phyloP scores from a whole-genome alignment of 2,888 invertebrate genomes.

The Parochlus steinenii region DNA sequence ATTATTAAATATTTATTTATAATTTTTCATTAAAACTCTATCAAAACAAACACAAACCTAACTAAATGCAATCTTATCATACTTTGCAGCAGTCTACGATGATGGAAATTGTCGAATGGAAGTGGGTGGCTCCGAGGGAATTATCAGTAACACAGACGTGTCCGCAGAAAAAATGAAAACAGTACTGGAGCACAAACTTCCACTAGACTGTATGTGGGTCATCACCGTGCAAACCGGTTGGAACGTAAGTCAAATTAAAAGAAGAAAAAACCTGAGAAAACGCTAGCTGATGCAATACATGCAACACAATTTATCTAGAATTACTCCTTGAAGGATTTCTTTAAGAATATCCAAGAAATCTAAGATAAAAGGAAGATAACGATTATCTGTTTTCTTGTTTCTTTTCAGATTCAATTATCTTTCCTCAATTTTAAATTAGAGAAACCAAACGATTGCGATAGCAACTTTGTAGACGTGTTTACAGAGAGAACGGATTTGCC shows the following conservation, averaged over 20 bases:
- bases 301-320: slow-evolving; percentile 1
- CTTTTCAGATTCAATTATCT: slow-evolving; percentile 45
- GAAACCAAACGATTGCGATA: slow-evolving; percentile 61
- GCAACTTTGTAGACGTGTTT: slow-evolving; percentile 60
- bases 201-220: slow-evolving; percentile 60
- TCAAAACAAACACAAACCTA: background rate
- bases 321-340: slow-evolving; percentile 1
- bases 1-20: too few relatives aligned
- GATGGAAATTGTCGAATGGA: slow-evolving; percentile 41
- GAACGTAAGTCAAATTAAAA: slow-evolving; percentile 37
- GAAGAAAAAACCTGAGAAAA: background rate
- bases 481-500: slow-evolving; percentile 43
- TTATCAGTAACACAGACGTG: slow-evolving; percentile 40
- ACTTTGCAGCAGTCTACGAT: slow-evolving; percentile 15
- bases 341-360: too few relatives aligned
- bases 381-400: slow-evolving; percentile 7
- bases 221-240: slow-evolving; percentile 44
- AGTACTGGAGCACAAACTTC: slow-evolving; percentile 35
- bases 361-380: too few relatives aligned
- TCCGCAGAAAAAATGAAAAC: slow-evolving; percentile 34
- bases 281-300: background rate
- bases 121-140: slow-evolving; percentile 35
- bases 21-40: background rate
- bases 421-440: slow-evolving; percentile 47
- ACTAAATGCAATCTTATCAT: too few relatives aligned